phyloP scores from a whole-genome alignment of 2,888 invertebrate genomes.

The Cephus pulcher region DNA sequence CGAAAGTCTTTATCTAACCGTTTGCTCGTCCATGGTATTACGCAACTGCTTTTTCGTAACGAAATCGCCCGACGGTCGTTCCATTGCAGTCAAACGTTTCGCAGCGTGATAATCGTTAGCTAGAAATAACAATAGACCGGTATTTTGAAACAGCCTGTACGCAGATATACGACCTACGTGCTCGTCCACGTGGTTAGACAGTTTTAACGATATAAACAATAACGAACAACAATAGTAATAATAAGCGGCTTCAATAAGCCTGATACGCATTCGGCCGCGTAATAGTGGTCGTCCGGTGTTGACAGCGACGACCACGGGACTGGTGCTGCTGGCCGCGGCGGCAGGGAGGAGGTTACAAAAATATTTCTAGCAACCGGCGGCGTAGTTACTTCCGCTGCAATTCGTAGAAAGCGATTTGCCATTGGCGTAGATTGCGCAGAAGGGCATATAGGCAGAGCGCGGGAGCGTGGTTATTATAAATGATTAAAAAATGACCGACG shows the following conservation, averaged over 20 bases:
- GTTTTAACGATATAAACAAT: neutral
- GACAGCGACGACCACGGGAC: neutral
- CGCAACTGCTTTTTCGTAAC: neutral
- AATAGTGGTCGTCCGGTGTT: conserved; percentile 28
- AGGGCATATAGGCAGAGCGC: neutral
- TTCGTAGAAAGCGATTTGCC: neutral
- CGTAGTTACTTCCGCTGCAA: neutral
- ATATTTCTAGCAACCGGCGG: neutral
- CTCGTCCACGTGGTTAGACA: conserved; percentile 9
- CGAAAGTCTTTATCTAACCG: neutral
- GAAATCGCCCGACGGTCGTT: neutral
- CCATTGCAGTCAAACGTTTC: neutral
- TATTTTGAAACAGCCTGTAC: neutral
- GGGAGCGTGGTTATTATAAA: neutral
- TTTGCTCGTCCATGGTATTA: neutral
- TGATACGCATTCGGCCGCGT: conserved; percentile 21
- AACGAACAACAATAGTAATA: neutral
- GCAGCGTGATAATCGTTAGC: neutral
- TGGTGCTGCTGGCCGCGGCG: neutral
- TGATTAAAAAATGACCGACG: neutral
- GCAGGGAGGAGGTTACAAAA: conserved; percentile 4
- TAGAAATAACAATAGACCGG: neutral
- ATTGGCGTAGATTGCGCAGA: neutral
- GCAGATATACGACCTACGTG: too few relatives aligned
- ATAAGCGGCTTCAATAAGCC: conserved; percentile 23